These are phyloP conservation scores for Typhlomys cinereus DNA, from an alignment of 2,113 vertebrate species.

Conservation along the genomic window DNA sequence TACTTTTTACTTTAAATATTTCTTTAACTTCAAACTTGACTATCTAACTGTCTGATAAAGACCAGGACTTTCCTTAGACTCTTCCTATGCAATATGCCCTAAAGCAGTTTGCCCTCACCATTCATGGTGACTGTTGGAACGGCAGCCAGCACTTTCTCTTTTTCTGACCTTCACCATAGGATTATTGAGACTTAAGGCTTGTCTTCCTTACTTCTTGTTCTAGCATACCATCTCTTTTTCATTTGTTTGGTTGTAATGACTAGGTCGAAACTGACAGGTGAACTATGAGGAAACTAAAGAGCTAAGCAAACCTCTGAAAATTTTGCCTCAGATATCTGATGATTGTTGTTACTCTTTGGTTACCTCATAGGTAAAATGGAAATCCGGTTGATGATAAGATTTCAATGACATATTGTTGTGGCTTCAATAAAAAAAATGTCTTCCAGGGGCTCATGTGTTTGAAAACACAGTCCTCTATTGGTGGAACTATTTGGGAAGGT, in stretches of 20 bases:
- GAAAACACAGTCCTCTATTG: no score
- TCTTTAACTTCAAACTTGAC: no score
- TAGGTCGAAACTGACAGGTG: background rate
- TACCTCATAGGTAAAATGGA: no score
- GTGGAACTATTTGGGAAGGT: no score
- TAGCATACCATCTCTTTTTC: background rate
- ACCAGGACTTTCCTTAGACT: background rate
- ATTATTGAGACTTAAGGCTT: background rate
- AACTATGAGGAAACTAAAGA: background rate
- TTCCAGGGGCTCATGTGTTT: no score
- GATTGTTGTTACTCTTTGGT: no score
- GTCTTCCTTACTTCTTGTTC: background rate
- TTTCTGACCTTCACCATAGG: background rate
- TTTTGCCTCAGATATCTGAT: no score
- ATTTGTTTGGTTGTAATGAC: no score
- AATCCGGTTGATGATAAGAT: no score
- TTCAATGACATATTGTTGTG: no score
- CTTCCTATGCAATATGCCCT: accelerated
- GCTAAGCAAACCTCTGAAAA: background rate
- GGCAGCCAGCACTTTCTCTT: background rate
- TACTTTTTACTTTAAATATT: no score
- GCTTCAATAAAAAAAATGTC: no score
- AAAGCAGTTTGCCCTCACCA: background rate
- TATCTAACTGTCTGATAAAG: background rate
- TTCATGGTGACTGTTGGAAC: background rate